Conservation (phyloP, 2,797 vertebrate species). For the Onychomys arenicola region DNA sequence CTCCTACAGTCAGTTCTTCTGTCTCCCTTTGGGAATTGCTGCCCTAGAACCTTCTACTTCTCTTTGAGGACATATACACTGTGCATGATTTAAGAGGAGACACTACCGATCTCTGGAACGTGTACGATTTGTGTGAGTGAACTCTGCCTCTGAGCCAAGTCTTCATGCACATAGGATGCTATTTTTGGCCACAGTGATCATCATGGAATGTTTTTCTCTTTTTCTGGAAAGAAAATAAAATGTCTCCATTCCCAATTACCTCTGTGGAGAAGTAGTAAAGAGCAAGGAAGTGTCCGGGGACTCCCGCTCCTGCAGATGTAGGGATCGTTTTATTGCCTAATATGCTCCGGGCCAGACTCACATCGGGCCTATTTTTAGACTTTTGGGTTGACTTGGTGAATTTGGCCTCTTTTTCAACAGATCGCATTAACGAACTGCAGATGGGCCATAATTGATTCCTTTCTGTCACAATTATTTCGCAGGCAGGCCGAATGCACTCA, state of each 20-base stretch:
- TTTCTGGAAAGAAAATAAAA: slow-evolving; percentile 64
- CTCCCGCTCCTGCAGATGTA: background rate
- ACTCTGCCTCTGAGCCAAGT: background rate
- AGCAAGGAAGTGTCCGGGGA: background rate
- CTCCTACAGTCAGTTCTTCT: background rate
- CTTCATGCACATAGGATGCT: background rate
- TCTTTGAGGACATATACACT: background rate
- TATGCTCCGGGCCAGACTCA: background rate
- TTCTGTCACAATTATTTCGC: slow-evolving; percentile 16
- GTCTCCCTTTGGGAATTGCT: background rate
- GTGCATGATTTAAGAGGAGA: background rate
- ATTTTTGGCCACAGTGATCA: slow-evolving; percentile 56
- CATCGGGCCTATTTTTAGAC: slow-evolving; percentile 38
- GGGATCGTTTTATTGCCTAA: slow-evolving; percentile 18
- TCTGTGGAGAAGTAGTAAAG: slow-evolving; percentile 11
- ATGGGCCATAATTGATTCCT: slow-evolving; percentile 62
- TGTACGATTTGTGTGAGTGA: background rate
- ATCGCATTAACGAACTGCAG: slow-evolving; percentile 63
- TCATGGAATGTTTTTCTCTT: slow-evolving; percentile 56
- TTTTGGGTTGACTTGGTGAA: slow-evolving; percentile 32
- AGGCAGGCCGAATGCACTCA: background rate
- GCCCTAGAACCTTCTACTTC: background rate
- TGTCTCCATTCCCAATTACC: slow-evolving; percentile 44
- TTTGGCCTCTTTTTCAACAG: slow-evolving; percentile 58
- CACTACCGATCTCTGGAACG: background rate